phyloP scores from a whole-genome alignment of 2,888 invertebrate genomes.

The Drosophila stalkeri region DNA sequence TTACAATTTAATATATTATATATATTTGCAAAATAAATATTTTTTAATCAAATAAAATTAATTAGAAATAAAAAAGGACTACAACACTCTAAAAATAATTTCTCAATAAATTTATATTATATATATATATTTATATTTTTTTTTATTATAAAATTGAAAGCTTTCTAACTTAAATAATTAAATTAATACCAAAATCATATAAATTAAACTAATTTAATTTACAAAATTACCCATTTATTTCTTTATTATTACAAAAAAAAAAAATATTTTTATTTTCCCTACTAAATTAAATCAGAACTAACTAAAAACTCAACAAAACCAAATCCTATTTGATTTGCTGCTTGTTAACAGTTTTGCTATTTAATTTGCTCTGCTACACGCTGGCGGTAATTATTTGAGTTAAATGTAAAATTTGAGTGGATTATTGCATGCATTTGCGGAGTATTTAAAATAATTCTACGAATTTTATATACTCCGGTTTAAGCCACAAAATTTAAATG shows the following conservation, averaged over 20 bases:
- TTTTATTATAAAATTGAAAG: no score
- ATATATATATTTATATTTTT: no score
- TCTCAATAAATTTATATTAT: no score
- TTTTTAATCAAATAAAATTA: neutral
- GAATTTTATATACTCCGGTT: conserved; percentile 16
- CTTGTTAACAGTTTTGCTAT: neutral
- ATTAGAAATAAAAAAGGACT: neutral
- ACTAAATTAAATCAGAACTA: neutral
- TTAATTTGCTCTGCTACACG: neutral
- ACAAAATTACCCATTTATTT: neutral
- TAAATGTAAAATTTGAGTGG: conserved; percentile 3
- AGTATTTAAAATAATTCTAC: conserved; percentile 20
- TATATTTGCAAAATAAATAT: no score
- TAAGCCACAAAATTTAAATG: conserved; percentile 46
- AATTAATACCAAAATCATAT: no score
- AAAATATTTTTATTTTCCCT: no score
- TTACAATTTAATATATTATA: no score
- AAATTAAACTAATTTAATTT: neutral
- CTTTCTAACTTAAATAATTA: no score
- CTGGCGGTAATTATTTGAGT: neutral
- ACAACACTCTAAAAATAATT: no score
- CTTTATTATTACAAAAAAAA: no score
- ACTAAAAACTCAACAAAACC: neutral
- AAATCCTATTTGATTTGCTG: neutral
- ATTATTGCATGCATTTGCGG: conserved; percentile 3